Percentiles rank a stretch among this genome's conserved stretches.
These are phyloP conservation scores for Phaenicophaeus curvirostris DNA, from an alignment of 2,797 vertebrate genomes.

Conservation along the genomic window DNA sequence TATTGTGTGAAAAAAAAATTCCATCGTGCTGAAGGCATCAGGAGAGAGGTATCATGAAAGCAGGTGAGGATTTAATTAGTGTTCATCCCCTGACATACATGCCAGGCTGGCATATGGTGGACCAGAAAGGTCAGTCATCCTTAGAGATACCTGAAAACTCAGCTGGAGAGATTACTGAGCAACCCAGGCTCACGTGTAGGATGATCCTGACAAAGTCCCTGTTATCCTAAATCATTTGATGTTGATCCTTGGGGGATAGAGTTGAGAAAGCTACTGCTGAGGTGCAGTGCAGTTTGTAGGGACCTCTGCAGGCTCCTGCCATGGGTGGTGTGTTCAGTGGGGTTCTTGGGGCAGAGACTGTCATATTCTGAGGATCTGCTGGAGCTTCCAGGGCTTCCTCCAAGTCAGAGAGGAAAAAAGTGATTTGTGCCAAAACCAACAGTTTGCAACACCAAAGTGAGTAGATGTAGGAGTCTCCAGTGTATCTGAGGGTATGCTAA, in stretches of 20 bases:
- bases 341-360: not conserved
- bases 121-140: not conserved
- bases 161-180: not conserved
- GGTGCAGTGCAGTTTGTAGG: not conserved
- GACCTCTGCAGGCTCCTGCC: not conserved
- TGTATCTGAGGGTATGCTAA: not conserved
- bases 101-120: fast-evolving
- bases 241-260: not conserved
- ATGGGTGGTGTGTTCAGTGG: fast-evolving
- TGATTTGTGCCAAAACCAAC: not conserved
- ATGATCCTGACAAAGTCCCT: fast-evolving
- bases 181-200: not conserved
- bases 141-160: not conserved
- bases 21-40: not conserved
- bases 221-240: not conserved
- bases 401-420: not conserved
- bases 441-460: not conserved
- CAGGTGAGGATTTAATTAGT: fast-evolving
- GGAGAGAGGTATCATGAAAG: not conserved
- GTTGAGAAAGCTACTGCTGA: not conserved
- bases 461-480: not conserved
- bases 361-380: not conserved
- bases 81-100: not conserved
- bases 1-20: not conserved
- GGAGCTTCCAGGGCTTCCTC: not conserved